Evolutionary conservation across 2,113 vertebrate species (phyloP).

Genomic region (Etheostoma spectabile): DNA sequence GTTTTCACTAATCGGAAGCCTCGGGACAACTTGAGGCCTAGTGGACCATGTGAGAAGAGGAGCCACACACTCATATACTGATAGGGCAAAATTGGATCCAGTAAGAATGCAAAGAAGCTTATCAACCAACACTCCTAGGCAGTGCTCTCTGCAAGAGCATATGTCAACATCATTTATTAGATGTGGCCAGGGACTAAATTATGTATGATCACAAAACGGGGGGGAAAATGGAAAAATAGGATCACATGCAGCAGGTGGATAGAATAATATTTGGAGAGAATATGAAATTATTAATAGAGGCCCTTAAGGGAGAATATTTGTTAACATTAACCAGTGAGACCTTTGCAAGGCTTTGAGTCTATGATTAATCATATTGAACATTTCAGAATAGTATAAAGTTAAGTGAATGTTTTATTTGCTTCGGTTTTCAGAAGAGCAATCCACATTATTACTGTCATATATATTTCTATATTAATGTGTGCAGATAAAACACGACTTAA

Average conservation of each 20-base stretch:
- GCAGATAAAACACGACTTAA: slow-evolving; percentile 20
- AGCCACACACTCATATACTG: slow-evolving; percentile 75
- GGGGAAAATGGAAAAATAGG: slow-evolving; percentile 67
- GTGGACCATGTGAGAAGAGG: slow-evolving; percentile 81
- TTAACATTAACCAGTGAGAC: slow-evolving; percentile 84
- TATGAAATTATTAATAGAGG: slow-evolving; percentile 86
- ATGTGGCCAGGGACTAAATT: slow-evolving; percentile 88
- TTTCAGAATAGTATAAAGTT: slow-evolving; percentile 77
- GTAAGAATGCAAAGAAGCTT: slow-evolving; percentile 88
- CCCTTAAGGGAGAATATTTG: slow-evolving; percentile 86
- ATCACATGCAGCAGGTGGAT: slow-evolving; percentile 84
- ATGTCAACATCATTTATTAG: slow-evolving; percentile 90
- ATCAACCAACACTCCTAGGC: slow-evolving; percentile 86
- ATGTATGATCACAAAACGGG: slow-evolving; percentile 87
- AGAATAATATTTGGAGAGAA: slow-evolving; percentile 87
- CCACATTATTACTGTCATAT: slow-evolving; percentile 36
- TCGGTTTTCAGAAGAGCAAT: slow-evolving; percentile 39
- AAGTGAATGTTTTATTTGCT: slow-evolving; percentile 76
- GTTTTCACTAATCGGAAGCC: slow-evolving; percentile 84
- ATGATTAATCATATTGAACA: slow-evolving; percentile 85
- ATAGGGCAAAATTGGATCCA: slow-evolving; percentile 89
- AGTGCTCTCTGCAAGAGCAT: slow-evolving; percentile 86
- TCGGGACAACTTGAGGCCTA: slow-evolving; percentile 79
- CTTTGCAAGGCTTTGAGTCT: slow-evolving; percentile 79
- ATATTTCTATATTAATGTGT: slow-evolving; percentile 41